Base-by-base conservation (phyloP, 2,888 invertebrate genomes). In the Lithophane ornitopus region DNA sequence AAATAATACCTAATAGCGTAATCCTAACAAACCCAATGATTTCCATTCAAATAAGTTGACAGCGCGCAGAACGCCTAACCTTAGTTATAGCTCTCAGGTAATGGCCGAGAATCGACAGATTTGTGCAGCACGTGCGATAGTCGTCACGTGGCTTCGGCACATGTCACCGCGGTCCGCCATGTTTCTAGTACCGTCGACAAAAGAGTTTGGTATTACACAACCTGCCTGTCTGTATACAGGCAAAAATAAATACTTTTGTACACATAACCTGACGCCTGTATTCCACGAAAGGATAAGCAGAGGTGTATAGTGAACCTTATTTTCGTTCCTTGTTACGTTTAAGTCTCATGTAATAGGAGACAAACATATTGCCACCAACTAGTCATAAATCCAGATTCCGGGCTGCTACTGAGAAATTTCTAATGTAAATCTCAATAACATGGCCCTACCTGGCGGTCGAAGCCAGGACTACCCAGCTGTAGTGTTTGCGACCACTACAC, bases 141-240 rank as follows among this genome's bases (percentile, higher is more conserved):
- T 12, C 46, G 76, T 91, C 92, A 92, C 92, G 92, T 92, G 91
- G 82, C 87, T 28, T 46, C 41, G 41, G 86, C 91, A 88, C 90
- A 91, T 90, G 91, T 89, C 86, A 85, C 85, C 83, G 84, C 84
- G 80, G 85, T 67, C 87, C 78, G 76, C 87, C 85, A 86, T 89
- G 87, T 89, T 91, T 82, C 76, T 80, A 83, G 85, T 90, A 77
- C 62, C 28, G 74, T 63, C 74, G 41, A 63, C 77, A 49, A 74
- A 77, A 77, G 12, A 62, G 74, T 49, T 49, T 34, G 16, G 41
- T 52, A 39, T 44, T 56, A 34, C 34, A 58, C 34, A 46, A 74
- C 34, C 74, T 56, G 34, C 41, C 16, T n/a, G 3, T 14, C 3
- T 19, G 9, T 41, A 34, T 28, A 41, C 22, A 22, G 26, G 22